Evolutionary conservation across 2,888 invertebrate species (phyloP), one percentile per base, ranked within the genome.

Genomic region (Fragum whitleyi): DNA sequence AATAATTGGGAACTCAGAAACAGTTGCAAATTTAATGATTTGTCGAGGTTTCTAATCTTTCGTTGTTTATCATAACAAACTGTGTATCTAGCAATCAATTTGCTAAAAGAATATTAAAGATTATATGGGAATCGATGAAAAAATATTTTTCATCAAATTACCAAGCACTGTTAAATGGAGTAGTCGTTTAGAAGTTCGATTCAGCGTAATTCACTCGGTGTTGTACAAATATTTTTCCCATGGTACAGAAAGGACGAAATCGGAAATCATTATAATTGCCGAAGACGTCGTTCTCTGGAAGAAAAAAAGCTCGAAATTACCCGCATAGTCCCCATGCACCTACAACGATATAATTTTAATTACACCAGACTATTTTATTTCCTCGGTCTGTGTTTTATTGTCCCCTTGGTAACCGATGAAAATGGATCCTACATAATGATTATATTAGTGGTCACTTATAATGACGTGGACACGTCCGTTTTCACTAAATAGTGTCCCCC

Each of bases 281-380:
- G 14, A 47, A 47, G 47, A 47, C 47, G 47, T 47, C 47, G 47
- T 47, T 47, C n/a, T 47, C 47, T 47, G 47, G 47, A 47, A 47
- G 47, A 14, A 47, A 47, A 39, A 47, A 47, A 47, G 23, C 51
- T n/a, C 42, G 19, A 42, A 42, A 65, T 39, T 65, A 65, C 65
- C 42, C 42, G 65, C 65, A 65, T 65, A 42, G 36, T 83, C 83
- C 83, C 83, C 51, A 42, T 67, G 21, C 62, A 72, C 71, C 83
- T 74, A 75, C 79, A 77, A 74, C 76, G 71, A 79, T 83, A 83
- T 83, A 72, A 80, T 83, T 83, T 79, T 77, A 83, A 83, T 83
- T 80, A 83, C 74, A 55, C 68, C 77, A 83, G 83, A 79, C 79
- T 79, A 74, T 72, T 83, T 83, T 83, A 83, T 83, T 74, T 74